Evolutionary conservation across 2,113 vertebrate species (phyloP).

Genomic region (Urocitellus parryii): DNA sequence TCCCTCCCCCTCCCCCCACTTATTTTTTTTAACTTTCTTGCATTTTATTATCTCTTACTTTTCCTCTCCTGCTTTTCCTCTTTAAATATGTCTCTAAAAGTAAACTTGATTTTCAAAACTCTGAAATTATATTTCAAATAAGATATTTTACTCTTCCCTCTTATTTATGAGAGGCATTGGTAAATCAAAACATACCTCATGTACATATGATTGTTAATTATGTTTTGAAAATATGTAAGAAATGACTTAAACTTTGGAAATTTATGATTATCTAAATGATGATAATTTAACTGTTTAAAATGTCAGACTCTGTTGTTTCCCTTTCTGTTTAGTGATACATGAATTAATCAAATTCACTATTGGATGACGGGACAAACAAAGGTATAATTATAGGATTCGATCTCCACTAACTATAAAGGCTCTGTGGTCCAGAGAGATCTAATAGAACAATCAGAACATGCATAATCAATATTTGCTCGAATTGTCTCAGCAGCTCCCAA

Average conservation of each 20-base stretch:
- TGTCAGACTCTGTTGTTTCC: neutral
- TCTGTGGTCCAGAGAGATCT: neutral
- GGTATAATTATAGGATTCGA: neutral
- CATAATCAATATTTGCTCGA: neutral
- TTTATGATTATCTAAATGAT: neutral
- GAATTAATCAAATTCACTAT: neutral
- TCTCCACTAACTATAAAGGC: neutral
- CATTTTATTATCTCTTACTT: neutral
- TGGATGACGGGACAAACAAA: neutral
- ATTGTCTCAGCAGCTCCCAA: neutral
- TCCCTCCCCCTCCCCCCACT: no score
- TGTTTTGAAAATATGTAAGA: neutral
- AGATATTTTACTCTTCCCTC: neutral
- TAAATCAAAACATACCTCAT: neutral
- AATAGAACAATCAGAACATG: neutral
- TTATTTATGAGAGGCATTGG: neutral
- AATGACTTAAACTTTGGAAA: neutral
- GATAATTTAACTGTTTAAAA: neutral
- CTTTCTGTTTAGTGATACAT: neutral
- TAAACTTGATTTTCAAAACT: neutral
- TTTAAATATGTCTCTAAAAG: neutral
- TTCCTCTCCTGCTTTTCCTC: neutral
- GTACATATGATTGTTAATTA: neutral
- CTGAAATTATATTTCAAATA: constrained; percentile 5
- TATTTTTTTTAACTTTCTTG: neutral